Conservation (phyloP, 1,140 invertebrate species). For the Drosophila persimilis region DNA sequence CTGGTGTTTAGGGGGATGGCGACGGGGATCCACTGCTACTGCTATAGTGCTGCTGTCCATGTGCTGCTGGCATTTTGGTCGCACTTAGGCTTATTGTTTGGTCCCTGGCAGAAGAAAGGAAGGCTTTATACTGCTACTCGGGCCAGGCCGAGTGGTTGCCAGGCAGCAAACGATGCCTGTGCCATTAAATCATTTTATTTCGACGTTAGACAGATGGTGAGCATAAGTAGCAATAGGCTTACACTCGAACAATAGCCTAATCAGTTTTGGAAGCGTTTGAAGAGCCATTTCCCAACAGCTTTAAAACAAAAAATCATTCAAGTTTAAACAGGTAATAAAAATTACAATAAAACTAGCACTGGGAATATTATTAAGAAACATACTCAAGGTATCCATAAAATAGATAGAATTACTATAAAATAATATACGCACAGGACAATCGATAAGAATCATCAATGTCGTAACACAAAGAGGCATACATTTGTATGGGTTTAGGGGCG, state of each 20-base stretch:
- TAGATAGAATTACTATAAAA: too few species aligned
- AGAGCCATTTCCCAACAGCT: too few species aligned
- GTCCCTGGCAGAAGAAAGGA: conserved; percentile 21
- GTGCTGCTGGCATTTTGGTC: conserved; percentile 40
- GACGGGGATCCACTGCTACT: neutral
- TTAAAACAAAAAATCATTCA: too few species aligned
- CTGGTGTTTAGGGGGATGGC: neutral
- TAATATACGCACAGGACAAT: too few species aligned
- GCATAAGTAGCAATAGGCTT: conserved; percentile 4
- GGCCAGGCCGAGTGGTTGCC: neutral
- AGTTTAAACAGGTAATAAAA: too few species aligned
- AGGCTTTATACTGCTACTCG: neutral
- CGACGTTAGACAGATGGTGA: conserved; percentile 37
- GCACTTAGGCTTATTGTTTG: conserved; percentile 67
- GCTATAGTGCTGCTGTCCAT: conserved; percentile 27
- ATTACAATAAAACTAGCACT: too few species aligned
- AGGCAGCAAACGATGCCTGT: conserved; percentile 22
- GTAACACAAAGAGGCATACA: too few species aligned
- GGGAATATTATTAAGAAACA: too few species aligned
- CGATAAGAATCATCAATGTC: too few species aligned
- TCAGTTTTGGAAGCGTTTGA: neutral
- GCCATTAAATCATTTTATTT: conserved; percentile 50
- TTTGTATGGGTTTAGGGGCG: too few species aligned
- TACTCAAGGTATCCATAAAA: too few species aligned
- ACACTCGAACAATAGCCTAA: neutral